Evolutionary conservation across 2,113 vertebrate genomes (phyloP).

Genomic region (Macaca nemestrina): DNA sequence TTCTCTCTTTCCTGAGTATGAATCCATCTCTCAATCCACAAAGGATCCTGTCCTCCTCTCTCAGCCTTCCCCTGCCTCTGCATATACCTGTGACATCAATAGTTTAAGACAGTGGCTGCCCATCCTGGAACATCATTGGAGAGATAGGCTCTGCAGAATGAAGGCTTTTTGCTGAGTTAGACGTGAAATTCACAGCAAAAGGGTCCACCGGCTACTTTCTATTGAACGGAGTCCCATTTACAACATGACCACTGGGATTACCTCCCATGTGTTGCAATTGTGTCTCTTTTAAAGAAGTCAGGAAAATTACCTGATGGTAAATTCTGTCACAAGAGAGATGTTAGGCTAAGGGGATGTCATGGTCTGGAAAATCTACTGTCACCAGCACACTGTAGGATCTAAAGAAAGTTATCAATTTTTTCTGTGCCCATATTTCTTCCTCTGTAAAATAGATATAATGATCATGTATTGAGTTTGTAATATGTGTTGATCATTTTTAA

Average conservation of each 20-base stretch:
- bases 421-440: neutral
- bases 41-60: neutral
- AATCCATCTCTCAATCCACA: neutral
- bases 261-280: neutral
- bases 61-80: neutral
- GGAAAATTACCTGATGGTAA: neutral
- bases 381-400: neutral
- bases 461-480: neutral
- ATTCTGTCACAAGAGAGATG: neutral
- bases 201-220: neutral
- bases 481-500: neutral
- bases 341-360: neutral
- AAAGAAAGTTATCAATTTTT: neutral
- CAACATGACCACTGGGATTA: neutral
- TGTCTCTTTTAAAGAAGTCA: slow-evolving; percentile 14
- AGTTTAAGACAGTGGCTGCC: neutral
- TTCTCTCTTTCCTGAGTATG: neutral
- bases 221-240: neutral
- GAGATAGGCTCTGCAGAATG: neutral
- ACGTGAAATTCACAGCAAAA: neutral
- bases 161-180: neutral
- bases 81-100: neutral
- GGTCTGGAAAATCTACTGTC: neutral
- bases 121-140: neutral
- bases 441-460: neutral